Conservation (phyloP, 2,888 invertebrate genomes). For the Perdita meconis region DNA sequence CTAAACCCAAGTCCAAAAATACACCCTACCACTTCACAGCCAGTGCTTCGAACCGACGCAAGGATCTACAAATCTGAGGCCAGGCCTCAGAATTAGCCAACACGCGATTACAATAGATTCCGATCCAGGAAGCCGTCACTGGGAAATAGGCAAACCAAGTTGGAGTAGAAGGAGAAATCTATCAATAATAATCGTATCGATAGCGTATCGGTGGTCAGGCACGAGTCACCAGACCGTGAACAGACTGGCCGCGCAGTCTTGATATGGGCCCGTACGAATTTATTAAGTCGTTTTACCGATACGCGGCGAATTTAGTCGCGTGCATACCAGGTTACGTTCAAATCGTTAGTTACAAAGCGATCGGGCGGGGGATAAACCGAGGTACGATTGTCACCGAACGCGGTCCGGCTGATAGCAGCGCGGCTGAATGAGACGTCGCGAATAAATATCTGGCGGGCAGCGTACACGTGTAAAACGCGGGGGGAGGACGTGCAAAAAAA, state of each 20-base stretch:
- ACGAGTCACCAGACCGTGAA: constrained; percentile 35
- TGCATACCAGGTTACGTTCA: constrained; percentile 44
- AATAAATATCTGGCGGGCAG: constrained; percentile 39
- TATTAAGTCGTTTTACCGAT: constrained; percentile 73
- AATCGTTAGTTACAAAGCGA: constrained; percentile 46
- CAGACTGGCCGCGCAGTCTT: constrained; percentile 20
- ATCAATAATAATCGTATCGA: constrained; percentile 54
- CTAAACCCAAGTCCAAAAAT: background rate
- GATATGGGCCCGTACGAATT: constrained; percentile 67
- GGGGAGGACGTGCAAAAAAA: constrained; percentile 34
- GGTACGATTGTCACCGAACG: constrained; percentile 2
- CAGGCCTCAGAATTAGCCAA: constrained; percentile 13
- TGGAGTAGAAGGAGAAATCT: constrained; percentile 32
- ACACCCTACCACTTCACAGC: background rate
- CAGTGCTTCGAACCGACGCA: background rate
- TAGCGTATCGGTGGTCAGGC: constrained; percentile 38
- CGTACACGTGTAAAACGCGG: constrained; percentile 46
- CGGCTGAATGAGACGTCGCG: constrained; percentile 26
- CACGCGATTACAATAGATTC: constrained; percentile 17
- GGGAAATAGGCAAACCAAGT: constrained; percentile 17
- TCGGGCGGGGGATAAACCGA: background rate
- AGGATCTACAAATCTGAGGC: constrained; percentile 15
- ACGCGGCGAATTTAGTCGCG: constrained; percentile 64
- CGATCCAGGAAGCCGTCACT: constrained; percentile 18
- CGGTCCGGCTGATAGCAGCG: background rate